A percentile compares a stretch with the other conserved stretches of the same genome.
phyloP scores from a whole-genome alignment of 2,797 vertebrate genomes.

The Oreochromis mossambicus region DNA sequence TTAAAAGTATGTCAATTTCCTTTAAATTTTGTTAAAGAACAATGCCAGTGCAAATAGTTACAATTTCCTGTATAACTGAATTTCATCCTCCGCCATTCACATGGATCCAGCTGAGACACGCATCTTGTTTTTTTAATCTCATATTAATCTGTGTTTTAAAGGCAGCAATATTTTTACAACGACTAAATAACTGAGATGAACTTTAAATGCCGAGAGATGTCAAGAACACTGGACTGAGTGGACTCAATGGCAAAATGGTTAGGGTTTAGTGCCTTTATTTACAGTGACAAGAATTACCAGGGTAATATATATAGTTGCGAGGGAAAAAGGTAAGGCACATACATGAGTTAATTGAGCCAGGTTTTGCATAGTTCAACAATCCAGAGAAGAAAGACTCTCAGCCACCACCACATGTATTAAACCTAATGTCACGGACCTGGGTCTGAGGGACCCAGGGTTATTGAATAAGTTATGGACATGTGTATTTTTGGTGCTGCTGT shows the following conservation, averaged over 20 bases:
- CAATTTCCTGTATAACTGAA: not conserved
- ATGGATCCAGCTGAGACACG: not conserved
- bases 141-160: not conserved
- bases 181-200: not conserved
- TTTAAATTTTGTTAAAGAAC: not conserved
- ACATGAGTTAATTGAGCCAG: not conserved
- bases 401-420: not conserved
- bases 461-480: not conserved
- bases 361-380: not conserved
- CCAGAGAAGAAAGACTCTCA: not conserved
- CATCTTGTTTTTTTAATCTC: not conserved
- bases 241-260: not conserved
- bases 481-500: not conserved
- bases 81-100: not conserved
- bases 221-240: not conserved
- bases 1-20: not conserved
- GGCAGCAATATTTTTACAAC: not conserved
- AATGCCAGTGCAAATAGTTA: not conserved
- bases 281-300: not conserved
- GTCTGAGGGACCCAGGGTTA: not conserved
- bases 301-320: not conserved
- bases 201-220: not conserved
- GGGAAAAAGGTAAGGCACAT: not conserved
- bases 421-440: not conserved
- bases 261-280: not conserved